Conservation (phyloP, 2,888 invertebrate species). For the Odontocolon sp. region DNA sequence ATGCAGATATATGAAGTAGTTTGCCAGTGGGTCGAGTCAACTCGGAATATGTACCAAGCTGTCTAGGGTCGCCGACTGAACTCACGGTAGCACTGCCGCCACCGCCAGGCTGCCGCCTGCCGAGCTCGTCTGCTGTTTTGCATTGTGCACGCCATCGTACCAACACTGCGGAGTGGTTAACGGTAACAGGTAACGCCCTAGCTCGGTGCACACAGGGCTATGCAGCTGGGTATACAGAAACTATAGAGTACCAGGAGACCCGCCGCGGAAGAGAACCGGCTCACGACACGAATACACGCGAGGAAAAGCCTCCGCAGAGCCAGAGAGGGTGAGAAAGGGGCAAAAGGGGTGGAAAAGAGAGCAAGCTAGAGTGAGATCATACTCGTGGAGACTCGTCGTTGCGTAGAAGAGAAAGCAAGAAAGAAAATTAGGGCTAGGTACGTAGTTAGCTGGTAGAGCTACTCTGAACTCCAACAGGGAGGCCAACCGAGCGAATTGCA, state of each 20-base stretch:
- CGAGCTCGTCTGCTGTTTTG: constrained; percentile 15
- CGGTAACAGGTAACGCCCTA: constrained; percentile 36
- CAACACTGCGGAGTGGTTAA: constrained; percentile 34
- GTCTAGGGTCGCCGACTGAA: constrained; percentile 37
- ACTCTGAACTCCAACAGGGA: constrained; percentile 55
- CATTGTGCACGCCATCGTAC: constrained; percentile 40
- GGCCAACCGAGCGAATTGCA: constrained; percentile 59
- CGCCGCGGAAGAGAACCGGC: constrained; percentile 51
- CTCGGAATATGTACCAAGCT: constrained; percentile 17
- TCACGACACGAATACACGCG: constrained; percentile 65
- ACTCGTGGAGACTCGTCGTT: constrained; percentile 42
- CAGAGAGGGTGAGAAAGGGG: constrained; percentile 23
- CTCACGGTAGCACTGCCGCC: constrained; percentile 12
- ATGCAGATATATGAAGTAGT: constrained; percentile 5
- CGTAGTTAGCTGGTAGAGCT: constrained; percentile 38
- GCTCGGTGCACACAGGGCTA: constrained; percentile 19
- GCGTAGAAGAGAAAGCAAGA: constrained; percentile 50
- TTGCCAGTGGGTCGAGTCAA: constrained; percentile 37
- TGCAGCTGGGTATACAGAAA: constrained; percentile 23
- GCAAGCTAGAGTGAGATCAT: constrained; percentile 59
- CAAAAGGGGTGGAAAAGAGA: constrained; percentile 57
- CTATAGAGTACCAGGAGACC: constrained; percentile 41
- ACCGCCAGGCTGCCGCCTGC: constrained; percentile 27
- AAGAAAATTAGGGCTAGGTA: constrained; percentile 58
- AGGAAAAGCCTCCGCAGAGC: constrained; percentile 46